These are phyloP conservation scores for Porites lobata DNA, from an alignment of 92 coral and sea anemone genomes.

Conservation along the genomic window DNA sequence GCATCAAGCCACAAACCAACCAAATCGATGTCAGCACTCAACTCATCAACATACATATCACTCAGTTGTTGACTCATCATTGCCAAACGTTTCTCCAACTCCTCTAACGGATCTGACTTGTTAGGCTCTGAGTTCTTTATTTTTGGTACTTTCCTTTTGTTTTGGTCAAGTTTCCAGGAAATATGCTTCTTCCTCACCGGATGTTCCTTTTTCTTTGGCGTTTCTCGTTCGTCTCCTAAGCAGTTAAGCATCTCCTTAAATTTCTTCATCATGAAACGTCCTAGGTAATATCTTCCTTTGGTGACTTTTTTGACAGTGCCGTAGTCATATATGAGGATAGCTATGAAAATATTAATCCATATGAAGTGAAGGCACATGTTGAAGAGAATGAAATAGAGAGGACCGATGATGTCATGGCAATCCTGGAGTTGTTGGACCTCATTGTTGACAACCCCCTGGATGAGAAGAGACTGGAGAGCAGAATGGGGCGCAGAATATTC, in stretches of 20 bases:
- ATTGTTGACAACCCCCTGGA: slow-evolving; percentile 36
- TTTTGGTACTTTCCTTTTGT: not conserved
- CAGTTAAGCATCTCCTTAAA: slow-evolving; percentile 37
- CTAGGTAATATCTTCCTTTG: slow-evolving; percentile 40
- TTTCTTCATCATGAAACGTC: slow-evolving; percentile 50
- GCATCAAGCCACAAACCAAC: slow-evolving; percentile 3
- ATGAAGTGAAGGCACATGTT: slow-evolving; percentile 36
- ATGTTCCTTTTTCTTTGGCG: not conserved
- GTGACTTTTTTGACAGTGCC: not conserved
- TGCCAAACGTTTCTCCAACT: not conserved
- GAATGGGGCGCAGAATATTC: slow-evolving; percentile 11
- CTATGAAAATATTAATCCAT: slow-evolving; percentile 57
- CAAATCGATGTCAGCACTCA: slow-evolving; percentile 1
- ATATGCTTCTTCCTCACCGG: not conserved
- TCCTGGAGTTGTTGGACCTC: slow-evolving; percentile 17
- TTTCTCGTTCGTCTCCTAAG: not conserved
- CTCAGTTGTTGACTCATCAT: not conserved
- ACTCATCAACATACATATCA: slow-evolving; percentile 34
- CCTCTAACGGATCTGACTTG: not conserved
- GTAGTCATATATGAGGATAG: slow-evolving; percentile 62
- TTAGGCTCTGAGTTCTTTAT: not conserved
- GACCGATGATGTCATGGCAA: slow-evolving; percentile 30
- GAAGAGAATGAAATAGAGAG: slow-evolving; percentile 37
- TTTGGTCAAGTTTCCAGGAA: slow-evolving; percentile 9
- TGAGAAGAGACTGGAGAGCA: slow-evolving; percentile 36